These are phyloP conservation scores for Drosophila mimica DNA, from an alignment of 2,888 invertebrate genomes.

Conservation along the genomic window DNA sequence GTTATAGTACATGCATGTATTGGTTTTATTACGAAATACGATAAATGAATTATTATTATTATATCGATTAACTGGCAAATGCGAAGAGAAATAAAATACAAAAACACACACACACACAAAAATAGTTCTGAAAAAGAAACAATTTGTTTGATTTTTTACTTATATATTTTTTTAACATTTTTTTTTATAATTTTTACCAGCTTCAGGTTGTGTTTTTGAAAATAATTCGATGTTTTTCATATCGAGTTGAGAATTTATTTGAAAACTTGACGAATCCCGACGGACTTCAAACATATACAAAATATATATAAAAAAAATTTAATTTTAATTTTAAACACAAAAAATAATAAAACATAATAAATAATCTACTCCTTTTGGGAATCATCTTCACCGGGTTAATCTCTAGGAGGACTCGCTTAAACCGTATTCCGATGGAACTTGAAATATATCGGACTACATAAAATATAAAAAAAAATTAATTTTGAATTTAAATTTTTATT, in stretches of 20 bases:
- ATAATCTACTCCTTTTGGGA: too few species aligned
- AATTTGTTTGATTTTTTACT: constrained; percentile 28
- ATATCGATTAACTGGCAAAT: constrained; percentile 62
- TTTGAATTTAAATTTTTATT: background rate
- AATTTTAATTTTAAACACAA: background rate
- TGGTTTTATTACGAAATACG: constrained; percentile 68
- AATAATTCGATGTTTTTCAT: background rate
- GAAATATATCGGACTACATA: background rate
- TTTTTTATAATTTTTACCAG: background rate
- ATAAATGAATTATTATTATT: constrained; percentile 80
- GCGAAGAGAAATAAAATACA: constrained; percentile 61
- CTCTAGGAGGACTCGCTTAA: too few species aligned
- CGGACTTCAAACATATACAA: background rate
- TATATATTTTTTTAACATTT: background rate
- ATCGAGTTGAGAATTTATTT: background rate
- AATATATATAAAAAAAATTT: background rate
- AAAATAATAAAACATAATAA: background rate
- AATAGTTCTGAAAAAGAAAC: constrained; percentile 54
- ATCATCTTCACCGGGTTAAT: too few species aligned
- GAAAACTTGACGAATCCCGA: background rate
- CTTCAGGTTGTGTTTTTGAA: background rate
- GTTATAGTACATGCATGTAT: constrained; percentile 72
- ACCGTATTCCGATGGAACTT: too few species aligned
- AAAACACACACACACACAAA: constrained; percentile 49
- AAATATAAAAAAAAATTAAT: background rate